Conservation (phyloP, 1,140 invertebrate species). For the Nasonia longicornis region DNA sequence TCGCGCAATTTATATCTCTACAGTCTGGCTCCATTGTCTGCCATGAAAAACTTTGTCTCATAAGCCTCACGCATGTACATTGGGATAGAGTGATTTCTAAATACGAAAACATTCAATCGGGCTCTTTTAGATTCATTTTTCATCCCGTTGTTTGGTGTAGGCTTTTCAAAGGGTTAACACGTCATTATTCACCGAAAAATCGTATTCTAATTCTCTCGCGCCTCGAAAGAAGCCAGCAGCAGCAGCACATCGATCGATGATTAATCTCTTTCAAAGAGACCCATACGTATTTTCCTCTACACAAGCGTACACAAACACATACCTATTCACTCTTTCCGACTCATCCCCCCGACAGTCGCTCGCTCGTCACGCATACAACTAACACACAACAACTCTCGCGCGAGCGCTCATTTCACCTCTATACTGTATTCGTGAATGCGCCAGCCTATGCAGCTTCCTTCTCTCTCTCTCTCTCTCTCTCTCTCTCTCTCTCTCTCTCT, state of each 20-base stretch:
- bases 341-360: slow-evolving; percentile 45
- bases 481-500: background rate
- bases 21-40: slow-evolving; percentile 51
- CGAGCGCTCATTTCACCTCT: background rate
- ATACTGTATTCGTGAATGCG: background rate
- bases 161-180: background rate
- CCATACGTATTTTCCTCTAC: background rate
- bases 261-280: background rate
- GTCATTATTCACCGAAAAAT: background rate
- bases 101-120: no score
- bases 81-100: no score
- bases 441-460: slow-evolving; percentile 37
- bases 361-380: slow-evolving; percentile 24
- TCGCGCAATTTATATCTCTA: slow-evolving; percentile 52
- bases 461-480: background rate
- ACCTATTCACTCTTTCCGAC: slow-evolving; percentile 43
- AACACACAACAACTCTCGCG: background rate
- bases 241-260: background rate
- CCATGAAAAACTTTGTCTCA: slow-evolving; percentile 52
- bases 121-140: background rate
- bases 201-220: background rate
- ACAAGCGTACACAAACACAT: background rate
- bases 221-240: background rate
- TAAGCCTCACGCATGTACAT: background rate
- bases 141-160: background rate